These are phyloP conservation scores for Gouania willdenowi DNA, from an alignment of 2,797 vertebrate species.

Conservation along the genomic window DNA sequence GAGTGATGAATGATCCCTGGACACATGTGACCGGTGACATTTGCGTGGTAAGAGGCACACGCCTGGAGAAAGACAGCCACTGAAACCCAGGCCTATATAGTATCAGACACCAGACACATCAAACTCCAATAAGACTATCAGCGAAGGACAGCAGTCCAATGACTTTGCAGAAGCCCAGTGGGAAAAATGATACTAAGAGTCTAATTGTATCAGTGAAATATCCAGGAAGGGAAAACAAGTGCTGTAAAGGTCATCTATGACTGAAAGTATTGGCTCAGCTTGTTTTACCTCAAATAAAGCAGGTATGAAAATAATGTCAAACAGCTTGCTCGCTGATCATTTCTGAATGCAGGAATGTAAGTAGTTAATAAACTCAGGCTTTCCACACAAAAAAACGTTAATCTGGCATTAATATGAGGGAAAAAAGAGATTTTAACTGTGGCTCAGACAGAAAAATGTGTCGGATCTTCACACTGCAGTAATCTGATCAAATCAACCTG, in stretches of 20 bases:
- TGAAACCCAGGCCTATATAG: conserved; percentile 5
- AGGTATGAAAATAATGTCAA: conserved; percentile 25
- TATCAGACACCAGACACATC: conserved; percentile 5
- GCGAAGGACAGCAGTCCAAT: background rate
- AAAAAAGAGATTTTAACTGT: too few species aligned
- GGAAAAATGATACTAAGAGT: background rate
- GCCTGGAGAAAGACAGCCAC: background rate
- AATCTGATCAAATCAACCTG: too few species aligned
- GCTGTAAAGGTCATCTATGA: conserved; percentile 26
- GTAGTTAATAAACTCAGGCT: too few species aligned
- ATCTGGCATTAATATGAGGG: too few species aligned
- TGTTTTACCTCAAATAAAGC: conserved; percentile 17
- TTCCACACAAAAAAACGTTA: too few species aligned
- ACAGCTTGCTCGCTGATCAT: too few species aligned
- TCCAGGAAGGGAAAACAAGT: too few species aligned
- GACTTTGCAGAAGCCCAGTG: conserved; percentile 1
- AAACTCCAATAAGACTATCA: conserved; percentile 7
- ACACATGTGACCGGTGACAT: conserved; percentile 41
- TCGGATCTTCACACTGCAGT: too few species aligned
- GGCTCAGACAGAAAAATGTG: too few species aligned
- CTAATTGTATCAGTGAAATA: too few species aligned
- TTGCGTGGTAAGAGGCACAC: conserved; percentile 21
- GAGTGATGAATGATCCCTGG: conserved; percentile 19
- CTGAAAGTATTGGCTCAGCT: conserved; percentile 23
- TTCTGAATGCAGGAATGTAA: too few species aligned